Evolutionary conservation across 2,113 vertebrate species (phyloP).

Genomic region (Actenoides hombroni): DNA sequence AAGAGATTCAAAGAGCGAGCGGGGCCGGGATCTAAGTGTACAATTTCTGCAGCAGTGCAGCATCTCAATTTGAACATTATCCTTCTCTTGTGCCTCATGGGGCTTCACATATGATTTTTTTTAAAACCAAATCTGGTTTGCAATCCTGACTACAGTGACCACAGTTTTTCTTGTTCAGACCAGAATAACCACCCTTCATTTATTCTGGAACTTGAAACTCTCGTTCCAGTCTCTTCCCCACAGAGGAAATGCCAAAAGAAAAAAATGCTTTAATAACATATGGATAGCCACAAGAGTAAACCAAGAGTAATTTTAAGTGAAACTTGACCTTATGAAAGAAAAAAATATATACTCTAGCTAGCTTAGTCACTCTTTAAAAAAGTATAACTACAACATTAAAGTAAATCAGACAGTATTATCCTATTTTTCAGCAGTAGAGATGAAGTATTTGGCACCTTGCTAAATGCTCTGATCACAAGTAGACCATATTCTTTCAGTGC

Average conservation of each 20-base stretch:
- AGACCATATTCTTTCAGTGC: neutral
- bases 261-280: constrained; percentile 19
- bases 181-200: constrained; percentile 48
- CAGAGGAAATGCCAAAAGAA: constrained; percentile 49
- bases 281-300: constrained; percentile 43
- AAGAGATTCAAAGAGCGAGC: neutral
- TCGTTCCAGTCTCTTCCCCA: constrained; percentile 18
- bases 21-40: neutral
- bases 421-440: neutral
- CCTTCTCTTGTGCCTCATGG: neutral
- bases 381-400: neutral
- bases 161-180: constrained; percentile 57
- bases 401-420: neutral
- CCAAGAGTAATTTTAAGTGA: constrained; percentile 13
- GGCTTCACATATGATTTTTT: neutral
- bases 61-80: neutral
- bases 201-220: constrained; percentile 59
- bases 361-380: neutral
- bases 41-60: neutral
- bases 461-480: neutral
- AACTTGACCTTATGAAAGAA: constrained; percentile 47
- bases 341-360: constrained; percentile 9
- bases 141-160: neutral
- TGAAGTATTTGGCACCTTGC: neutral
- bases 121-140: neutral